Percentiles rank a stretch among this genome's conserved stretches.
Conservation (phyloP, 2,888 invertebrate species). For the Lumbricus terrestris region DNA sequence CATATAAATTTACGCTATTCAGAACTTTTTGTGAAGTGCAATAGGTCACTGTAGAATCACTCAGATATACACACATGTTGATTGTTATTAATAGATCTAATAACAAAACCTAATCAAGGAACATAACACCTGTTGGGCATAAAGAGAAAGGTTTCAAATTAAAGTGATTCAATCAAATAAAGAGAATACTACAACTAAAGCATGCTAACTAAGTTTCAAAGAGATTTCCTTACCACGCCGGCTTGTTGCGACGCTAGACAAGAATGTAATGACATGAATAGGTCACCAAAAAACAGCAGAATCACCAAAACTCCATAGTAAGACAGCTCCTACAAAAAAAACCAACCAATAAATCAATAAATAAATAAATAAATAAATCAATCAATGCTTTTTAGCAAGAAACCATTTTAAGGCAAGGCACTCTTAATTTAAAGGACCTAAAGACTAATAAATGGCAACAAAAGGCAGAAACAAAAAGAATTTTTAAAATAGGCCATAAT, state of each 20-base stretch:
- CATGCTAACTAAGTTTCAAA: background rate
- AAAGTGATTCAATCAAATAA: background rate
- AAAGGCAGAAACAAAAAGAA: too few species aligned
- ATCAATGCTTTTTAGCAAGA: too few species aligned
- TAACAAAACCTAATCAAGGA: too few species aligned
- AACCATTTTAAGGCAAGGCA: too few species aligned
- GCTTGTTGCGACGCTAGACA: constrained; percentile 26
- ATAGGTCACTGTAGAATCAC: background rate
- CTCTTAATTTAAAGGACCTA: too few species aligned
- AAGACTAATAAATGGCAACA: too few species aligned
- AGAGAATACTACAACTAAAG: background rate
- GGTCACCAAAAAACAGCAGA: constrained; percentile 35
- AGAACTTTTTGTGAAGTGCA: background rate
- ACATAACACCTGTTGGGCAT: too few species aligned
- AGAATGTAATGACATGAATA: constrained; percentile 32
- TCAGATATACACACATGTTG: too few species aligned
- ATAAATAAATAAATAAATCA: too few species aligned
- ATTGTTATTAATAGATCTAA: too few species aligned
- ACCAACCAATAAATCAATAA: too few species aligned
- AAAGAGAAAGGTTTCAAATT: background rate
- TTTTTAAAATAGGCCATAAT: background rate
- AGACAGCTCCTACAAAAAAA: constrained; percentile 32
- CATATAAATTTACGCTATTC: too few species aligned
- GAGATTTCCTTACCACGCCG: constrained; percentile 28
- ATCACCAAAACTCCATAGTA: constrained; percentile 27